phyloP scores from a whole-genome alignment of 1,140 invertebrate species.

The Lethrus apterus region DNA sequence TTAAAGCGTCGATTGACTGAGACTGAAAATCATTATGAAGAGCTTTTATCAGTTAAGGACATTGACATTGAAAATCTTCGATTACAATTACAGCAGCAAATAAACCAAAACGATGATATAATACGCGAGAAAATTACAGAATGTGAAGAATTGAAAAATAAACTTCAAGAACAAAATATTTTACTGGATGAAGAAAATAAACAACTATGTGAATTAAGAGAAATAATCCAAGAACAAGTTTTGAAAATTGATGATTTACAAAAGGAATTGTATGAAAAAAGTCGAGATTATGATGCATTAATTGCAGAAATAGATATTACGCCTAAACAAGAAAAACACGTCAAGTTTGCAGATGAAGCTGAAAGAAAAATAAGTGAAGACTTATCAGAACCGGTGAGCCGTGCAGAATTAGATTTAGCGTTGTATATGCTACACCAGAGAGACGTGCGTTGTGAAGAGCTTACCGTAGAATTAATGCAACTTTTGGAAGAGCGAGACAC shows the following conservation, averaged over 20 bases:
- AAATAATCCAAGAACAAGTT: slow-evolving; percentile 56
- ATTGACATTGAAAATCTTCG: slow-evolving; percentile 22
- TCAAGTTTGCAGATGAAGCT: slow-evolving; percentile 1
- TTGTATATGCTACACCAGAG: slow-evolving; percentile 80
- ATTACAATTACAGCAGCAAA: slow-evolving; percentile 20
- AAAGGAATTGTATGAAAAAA: slow-evolving; percentile 53
- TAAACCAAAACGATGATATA: slow-evolving; percentile 19
- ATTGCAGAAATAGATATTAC: slow-evolving; percentile 38
- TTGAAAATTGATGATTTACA: slow-evolving; percentile 59
- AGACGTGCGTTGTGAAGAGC: slow-evolving; percentile 80
- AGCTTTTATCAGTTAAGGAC: slow-evolving; percentile 25
- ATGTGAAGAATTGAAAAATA: slow-evolving; percentile 41
- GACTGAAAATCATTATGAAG: slow-evolving; percentile 27
- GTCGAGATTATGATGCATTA: slow-evolving; percentile 47
- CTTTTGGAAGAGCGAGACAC: slow-evolving; percentile 78
- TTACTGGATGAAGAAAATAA: slow-evolving; percentile 48
- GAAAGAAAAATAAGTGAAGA: slow-evolving; percentile 17
- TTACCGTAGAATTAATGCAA: slow-evolving; percentile 76
- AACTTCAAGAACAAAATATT: slow-evolving; percentile 47
- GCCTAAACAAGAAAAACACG: neutral
- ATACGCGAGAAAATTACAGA: slow-evolving; percentile 41
- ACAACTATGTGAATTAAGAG: slow-evolving; percentile 45
- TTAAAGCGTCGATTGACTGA: slow-evolving; percentile 19
- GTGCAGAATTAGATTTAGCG: slow-evolving; percentile 71
- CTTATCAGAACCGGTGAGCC: slow-evolving; percentile 29